A percentile compares a stretch with the other conserved stretches of the same genome.
Conservation (phyloP, 2,797 vertebrate species). For the Scyliorhinus canicula region DNA sequence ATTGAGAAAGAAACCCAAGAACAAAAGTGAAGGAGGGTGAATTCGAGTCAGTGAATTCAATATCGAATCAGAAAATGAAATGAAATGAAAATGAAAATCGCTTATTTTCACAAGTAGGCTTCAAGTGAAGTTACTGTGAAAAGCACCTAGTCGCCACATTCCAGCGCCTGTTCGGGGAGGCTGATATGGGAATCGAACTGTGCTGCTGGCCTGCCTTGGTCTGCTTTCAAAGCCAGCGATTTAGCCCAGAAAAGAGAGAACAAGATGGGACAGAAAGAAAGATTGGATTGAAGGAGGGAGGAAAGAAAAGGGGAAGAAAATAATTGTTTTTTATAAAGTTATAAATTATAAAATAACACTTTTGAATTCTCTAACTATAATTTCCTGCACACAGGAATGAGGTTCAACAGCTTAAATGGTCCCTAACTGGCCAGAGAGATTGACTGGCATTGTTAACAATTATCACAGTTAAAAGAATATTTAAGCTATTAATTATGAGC, state of each 20-base stretch:
- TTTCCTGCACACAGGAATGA: background rate
- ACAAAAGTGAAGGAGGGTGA: background rate
- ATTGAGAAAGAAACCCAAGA: background rate
- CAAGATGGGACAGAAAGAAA: background rate
- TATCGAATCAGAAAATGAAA: background rate
- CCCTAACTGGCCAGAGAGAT: background rate
- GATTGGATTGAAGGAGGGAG: background rate
- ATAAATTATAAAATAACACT: background rate
- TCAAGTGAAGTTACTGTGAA: too few species aligned
- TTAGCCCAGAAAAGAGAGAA: too few species aligned
- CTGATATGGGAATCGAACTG: too few species aligned
- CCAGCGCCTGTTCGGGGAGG: too few species aligned
- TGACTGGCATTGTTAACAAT: background rate
- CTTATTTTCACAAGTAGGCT: too few species aligned
- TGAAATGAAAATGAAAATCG: too few species aligned
- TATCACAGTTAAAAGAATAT: background rate
- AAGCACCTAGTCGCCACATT: too few species aligned
- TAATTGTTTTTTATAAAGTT: too few species aligned
- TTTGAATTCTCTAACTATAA: background rate
- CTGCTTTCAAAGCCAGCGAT: too few species aligned
- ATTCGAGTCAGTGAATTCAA: background rate
- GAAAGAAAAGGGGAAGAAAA: background rate
- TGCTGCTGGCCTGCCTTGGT: too few species aligned
- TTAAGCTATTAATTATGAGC: background rate
- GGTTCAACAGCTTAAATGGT: background rate